phyloP scores from a whole-genome alignment of 2,113 vertebrate genomes.

The Myiagra hebetior region DNA sequence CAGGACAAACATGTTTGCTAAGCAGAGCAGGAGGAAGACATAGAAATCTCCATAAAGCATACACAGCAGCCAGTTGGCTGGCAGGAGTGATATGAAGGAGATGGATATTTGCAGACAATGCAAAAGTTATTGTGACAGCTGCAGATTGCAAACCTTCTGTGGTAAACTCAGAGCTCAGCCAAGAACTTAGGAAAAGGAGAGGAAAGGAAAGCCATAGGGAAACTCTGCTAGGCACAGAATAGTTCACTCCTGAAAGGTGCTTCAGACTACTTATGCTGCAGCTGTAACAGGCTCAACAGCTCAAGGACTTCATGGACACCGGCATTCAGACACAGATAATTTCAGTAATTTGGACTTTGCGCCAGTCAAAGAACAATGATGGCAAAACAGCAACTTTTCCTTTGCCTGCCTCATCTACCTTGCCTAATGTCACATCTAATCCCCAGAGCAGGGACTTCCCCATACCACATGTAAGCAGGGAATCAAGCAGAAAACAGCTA shows the following conservation, averaged over 20 bases:
- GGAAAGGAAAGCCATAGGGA: neutral
- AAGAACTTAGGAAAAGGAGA: neutral
- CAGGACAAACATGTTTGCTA: neutral
- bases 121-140: conserved; percentile 36
- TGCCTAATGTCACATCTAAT: neutral
- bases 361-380: neutral
- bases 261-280: neutral
- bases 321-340: neutral
- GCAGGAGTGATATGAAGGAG: neutral
- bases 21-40: neutral
- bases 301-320: neutral
- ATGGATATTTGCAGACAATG: conserved; percentile 31
- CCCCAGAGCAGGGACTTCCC: neutral
- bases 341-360: neutral
- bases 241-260: neutral
- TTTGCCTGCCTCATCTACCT: neutral
- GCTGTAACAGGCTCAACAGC: neutral
- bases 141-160: conserved; percentile 21
- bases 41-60: neutral
- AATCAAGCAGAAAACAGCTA: neutral
- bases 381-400: neutral
- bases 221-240: neutral
- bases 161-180: neutral
- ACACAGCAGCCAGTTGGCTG: neutral
- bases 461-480: neutral